Percentiles rank a stretch among this genome's conserved stretches.
Conservation (phyloP, 2,797 vertebrate species). For the Hyperoplus immaculatus region DNA sequence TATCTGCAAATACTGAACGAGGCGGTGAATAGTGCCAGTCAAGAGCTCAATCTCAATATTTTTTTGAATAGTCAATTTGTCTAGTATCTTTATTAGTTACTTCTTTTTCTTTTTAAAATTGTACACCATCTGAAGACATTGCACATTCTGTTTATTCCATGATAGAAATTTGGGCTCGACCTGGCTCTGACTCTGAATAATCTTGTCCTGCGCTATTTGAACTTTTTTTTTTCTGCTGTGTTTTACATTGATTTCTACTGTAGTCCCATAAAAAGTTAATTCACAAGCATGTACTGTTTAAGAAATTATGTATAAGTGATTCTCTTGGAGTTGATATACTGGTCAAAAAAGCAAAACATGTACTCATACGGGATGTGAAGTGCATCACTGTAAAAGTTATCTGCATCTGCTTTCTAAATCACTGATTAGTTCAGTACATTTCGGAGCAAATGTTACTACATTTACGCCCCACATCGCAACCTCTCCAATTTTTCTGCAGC, state of each 20-base stretch:
- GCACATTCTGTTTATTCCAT: neutral
- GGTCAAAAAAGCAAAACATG: neutral
- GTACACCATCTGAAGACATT: neutral
- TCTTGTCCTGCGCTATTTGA: neutral
- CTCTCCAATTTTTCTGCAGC: conserved; percentile 54
- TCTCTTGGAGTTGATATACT: neutral
- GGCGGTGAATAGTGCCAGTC: neutral
- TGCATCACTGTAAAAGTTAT: conserved; percentile 12
- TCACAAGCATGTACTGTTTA: neutral
- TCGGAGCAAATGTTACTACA: conserved; percentile 8
- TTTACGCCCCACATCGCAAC: conserved; percentile 14
- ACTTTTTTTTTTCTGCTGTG: neutral
- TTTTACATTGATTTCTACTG: neutral
- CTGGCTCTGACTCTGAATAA: neutral
- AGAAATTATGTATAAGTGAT: neutral
- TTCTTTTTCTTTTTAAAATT: neutral
- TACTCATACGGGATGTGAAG: neutral
- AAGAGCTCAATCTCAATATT: neutral
- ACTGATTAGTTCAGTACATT: conserved; percentile 52
- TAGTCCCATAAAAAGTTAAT: neutral
- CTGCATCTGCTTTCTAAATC: conserved; percentile 50
- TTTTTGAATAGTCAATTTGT: neutral
- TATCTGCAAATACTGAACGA: conserved; percentile 4
- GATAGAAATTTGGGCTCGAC: neutral
- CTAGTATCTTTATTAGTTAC: no score